Conservation (phyloP, 2,888 invertebrate species). For the Leptura quadrifasciata region DNA sequence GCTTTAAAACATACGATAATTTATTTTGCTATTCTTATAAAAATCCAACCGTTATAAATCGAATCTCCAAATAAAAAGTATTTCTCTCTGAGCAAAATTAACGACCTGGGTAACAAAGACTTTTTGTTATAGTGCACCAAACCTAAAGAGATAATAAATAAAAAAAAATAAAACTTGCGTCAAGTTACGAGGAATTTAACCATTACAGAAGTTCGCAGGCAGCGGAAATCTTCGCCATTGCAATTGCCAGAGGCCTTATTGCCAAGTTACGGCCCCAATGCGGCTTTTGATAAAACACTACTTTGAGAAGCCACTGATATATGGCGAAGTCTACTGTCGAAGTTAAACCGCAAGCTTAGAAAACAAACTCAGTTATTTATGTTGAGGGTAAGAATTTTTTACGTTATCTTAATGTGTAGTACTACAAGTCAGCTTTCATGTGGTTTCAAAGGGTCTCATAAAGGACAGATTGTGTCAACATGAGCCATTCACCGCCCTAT, state of each 20-base stretch:
- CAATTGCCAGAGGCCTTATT: conserved; percentile 38
- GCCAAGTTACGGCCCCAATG: conserved; percentile 42
- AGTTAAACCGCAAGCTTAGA: conserved; percentile 39
- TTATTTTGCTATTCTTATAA: background rate
- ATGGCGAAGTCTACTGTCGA: conserved; percentile 37
- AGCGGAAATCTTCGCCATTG: conserved; percentile 24
- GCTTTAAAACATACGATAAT: no score
- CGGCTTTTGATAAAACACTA: conserved; percentile 45
- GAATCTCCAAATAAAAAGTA: background rate
- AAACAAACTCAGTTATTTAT: conserved; percentile 42
- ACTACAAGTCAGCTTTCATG: conserved; percentile 20
- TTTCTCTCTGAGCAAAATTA: background rate
- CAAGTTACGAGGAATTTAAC: conserved; percentile 29
- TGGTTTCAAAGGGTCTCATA: conserved; percentile 14
- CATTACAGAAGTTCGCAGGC: conserved; percentile 31
- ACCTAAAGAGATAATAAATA: conserved; percentile 27
- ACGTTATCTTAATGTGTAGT: conserved; percentile 35
- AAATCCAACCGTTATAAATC: background rate
- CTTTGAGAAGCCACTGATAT: conserved; percentile 44
- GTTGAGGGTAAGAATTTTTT: conserved; percentile 27
- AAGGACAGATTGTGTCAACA: conserved; percentile 26
- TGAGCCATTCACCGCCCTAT: background rate
- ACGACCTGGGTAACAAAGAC: background rate
- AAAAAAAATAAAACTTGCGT: conserved; percentile 26
- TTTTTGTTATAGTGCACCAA: background rate